Evolutionary conservation across 1,140 invertebrate species (phyloP).

Genomic region (Physella acuta): DNA sequence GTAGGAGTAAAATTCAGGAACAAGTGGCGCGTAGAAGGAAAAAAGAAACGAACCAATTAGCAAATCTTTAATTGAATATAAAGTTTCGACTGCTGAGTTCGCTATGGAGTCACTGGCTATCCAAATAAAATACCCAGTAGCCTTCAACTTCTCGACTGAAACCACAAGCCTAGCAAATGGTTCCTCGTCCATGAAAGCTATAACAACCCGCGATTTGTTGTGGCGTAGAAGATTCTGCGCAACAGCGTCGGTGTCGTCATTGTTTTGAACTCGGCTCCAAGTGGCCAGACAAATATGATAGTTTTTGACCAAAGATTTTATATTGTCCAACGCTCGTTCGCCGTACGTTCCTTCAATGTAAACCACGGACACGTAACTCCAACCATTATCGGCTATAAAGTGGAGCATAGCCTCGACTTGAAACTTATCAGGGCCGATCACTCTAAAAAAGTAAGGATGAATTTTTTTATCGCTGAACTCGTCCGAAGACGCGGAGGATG

Average conservation of each 20-base stretch:
- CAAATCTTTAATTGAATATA: neutral
- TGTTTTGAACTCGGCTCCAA: neutral
- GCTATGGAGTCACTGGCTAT: constrained; percentile 4
- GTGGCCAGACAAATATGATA: constrained; percentile 6
- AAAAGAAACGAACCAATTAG: constrained; percentile 7
- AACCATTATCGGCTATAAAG: constrained; percentile 67
- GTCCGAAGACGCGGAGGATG: constrained; percentile 30
- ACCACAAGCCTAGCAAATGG: neutral
- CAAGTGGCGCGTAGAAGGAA: neutral
- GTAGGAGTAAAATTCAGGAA: constrained; percentile 12
- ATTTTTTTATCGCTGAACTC: constrained; percentile 31
- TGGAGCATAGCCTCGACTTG: constrained; percentile 72
- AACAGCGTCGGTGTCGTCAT: neutral
- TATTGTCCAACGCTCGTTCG: constrained; percentile 49
- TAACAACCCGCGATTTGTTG: neutral
- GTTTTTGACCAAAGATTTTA: neutral
- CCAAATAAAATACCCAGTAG: constrained; percentile 17
- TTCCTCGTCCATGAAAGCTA: neutral
- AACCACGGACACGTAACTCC: constrained; percentile 73
- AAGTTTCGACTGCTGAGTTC: neutral
- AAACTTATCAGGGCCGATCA: constrained; percentile 34
- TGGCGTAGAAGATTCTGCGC: neutral
- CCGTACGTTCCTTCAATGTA: constrained; percentile 72
- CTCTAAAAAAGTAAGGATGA: constrained; percentile 38
- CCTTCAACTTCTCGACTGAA: neutral